These are phyloP conservation scores for Drosophila nr. fundita DNA, from an alignment of 2,888 invertebrate species.

Conservation along the genomic window DNA sequence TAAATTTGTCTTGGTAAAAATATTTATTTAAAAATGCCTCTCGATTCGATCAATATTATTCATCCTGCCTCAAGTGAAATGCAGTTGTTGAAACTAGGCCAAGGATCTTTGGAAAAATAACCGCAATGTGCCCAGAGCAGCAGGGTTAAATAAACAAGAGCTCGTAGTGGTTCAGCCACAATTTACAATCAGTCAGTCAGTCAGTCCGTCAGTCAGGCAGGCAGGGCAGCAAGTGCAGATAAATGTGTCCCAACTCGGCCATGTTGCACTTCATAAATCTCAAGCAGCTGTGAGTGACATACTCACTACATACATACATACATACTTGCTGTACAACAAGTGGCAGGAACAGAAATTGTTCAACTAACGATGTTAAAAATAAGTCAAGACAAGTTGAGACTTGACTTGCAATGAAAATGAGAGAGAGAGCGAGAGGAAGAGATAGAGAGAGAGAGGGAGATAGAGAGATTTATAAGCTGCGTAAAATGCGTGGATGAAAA, in stretches of 20 bases:
- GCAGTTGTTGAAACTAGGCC: constrained; percentile 41
- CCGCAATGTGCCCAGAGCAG: constrained; percentile 2
- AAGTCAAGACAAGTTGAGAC: constrained; percentile 63
- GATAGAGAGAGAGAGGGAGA: neutral
- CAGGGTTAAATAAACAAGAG: constrained; percentile 44
- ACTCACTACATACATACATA: constrained; percentile 14
- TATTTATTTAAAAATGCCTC: neutral
- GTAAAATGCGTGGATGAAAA: constrained; percentile 65
- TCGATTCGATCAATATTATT: constrained; percentile 1
- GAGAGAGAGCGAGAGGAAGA: neutral
- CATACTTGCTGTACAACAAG: constrained; percentile 67
- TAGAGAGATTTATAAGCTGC: constrained; percentile 42
- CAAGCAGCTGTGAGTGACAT: constrained; percentile 71
- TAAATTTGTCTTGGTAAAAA: neutral
- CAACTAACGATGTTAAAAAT: constrained; percentile 76
- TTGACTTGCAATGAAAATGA: constrained; percentile 48
- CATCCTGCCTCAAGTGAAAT: neutral
- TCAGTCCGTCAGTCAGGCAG: neutral
- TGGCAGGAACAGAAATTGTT: constrained; percentile 43
- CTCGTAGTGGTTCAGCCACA: constrained; percentile 30
- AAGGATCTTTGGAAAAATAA: constrained; percentile 40
- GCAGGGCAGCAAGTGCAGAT: constrained; percentile 34
- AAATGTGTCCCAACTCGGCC: constrained; percentile 48
- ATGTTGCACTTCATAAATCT: constrained; percentile 78
- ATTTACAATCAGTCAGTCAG: constrained; percentile 3